These are phyloP conservation scores for Zaprionus gabonicus DNA, from an alignment of 1,140 invertebrate genomes.

Conservation along the genomic window DNA sequence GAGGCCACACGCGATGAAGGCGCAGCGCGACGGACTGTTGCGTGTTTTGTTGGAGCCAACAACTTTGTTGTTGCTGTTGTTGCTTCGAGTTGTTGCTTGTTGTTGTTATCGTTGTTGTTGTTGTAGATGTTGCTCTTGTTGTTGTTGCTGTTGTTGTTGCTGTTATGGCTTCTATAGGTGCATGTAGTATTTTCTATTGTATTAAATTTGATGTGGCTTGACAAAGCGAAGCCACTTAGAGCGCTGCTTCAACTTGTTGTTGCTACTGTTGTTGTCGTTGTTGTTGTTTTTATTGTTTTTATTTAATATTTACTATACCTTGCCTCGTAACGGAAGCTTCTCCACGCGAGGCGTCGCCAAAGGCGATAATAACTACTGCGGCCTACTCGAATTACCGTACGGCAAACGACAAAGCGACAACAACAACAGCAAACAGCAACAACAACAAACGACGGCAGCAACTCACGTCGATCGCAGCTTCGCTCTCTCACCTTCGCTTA, in stretches of 20 bases:
- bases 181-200: slow-evolving; percentile 68
- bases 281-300: slow-evolving; percentile 72
- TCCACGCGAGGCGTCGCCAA: slow-evolving; percentile 49
- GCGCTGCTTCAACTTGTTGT: slow-evolving; percentile 70
- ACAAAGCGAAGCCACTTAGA: slow-evolving; percentile 75
- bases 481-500: neutral
- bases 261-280: slow-evolving; percentile 25
- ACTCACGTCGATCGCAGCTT: slow-evolving; percentile 18
- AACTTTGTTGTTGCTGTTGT: slow-evolving; percentile 61
- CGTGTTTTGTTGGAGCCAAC: slow-evolving; percentile 72
- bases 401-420: slow-evolving; percentile 9
- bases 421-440: slow-evolving; percentile 9
- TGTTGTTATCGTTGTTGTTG: too few species aligned
- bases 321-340: slow-evolving; percentile 49
- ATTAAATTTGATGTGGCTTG: slow-evolving; percentile 68
- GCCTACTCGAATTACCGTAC: slow-evolving; percentile 23
- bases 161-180: slow-evolving; percentile 29
- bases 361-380: slow-evolving; percentile 45
- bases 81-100: neutral
- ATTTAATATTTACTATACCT: slow-evolving; percentile 79
- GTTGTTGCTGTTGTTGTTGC: slow-evolving; percentile 14
- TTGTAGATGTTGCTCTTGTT: slow-evolving; percentile 14
- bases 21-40: slow-evolving; percentile 65
- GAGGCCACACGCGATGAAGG: slow-evolving; percentile 57
- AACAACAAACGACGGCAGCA: slow-evolving; percentile 2